These are phyloP conservation scores for Antheraea mylitta DNA, from an alignment of 1,140 invertebrate species.

Conservation along the genomic window DNA sequence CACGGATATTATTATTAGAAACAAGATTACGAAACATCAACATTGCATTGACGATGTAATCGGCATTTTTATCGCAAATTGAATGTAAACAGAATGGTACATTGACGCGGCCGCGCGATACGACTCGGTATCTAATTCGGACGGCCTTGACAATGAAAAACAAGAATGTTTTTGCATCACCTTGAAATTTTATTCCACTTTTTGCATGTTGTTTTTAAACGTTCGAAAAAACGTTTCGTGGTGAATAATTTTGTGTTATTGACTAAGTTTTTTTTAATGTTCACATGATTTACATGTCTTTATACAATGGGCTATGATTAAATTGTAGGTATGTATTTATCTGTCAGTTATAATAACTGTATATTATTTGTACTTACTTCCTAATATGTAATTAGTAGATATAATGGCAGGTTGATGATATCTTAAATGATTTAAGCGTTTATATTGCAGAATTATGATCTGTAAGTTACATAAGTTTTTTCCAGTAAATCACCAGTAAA, in stretches of 20 bases:
- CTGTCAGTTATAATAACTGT: too few relatives aligned
- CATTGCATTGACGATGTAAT: constrained; percentile 13
- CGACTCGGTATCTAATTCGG: constrained; percentile 69
- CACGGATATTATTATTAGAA: not conserved
- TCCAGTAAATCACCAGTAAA: too few relatives aligned
- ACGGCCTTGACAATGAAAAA: constrained; percentile 76
- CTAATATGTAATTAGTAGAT: too few relatives aligned
- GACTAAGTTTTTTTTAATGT: not conserved
- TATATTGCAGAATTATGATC: too few relatives aligned
- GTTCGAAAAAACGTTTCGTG: constrained; percentile 8
- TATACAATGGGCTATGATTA: too few relatives aligned
- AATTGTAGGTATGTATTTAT: too few relatives aligned
- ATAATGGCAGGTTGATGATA: too few relatives aligned
- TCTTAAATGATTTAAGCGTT: too few relatives aligned
- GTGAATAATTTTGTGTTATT: not conserved
- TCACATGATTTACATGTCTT: not conserved
- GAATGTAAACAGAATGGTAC: constrained; percentile 62
- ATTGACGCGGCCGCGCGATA: constrained; percentile 69
- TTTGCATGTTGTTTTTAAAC: constrained; percentile 31
- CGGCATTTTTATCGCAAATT: constrained; percentile 45
- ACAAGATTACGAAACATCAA: constrained; percentile 1
- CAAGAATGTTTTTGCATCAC: constrained; percentile 56
- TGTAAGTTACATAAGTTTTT: too few relatives aligned
- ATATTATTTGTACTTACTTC: too few relatives aligned
- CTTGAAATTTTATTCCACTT: constrained; percentile 50